phyloP scores from a whole-genome alignment of 2,797 vertebrate genomes.

The Rhabdomys pumilio region DNA sequence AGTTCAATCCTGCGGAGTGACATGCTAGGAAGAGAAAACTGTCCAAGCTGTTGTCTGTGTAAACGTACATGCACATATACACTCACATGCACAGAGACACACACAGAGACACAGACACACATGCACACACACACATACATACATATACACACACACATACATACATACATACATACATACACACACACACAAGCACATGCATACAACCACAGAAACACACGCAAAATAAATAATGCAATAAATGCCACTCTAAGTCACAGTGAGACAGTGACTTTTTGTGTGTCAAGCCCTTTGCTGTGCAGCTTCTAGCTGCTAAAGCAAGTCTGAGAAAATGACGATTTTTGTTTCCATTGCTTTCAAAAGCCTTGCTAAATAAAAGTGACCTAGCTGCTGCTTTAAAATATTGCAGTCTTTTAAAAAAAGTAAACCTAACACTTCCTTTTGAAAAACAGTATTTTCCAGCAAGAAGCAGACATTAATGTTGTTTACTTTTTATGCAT shows the following conservation, averaged over 20 bases:
- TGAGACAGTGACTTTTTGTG: not conserved
- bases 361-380: slow-evolving; percentile 60
- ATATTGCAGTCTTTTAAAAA: slow-evolving; percentile 25
- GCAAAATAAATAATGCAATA: not conserved
- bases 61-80: not conserved
- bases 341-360: slow-evolving; percentile 70
- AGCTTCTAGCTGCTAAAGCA: slow-evolving; percentile 44
- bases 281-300: not conserved
- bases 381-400: slow-evolving; percentile 45
- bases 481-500: slow-evolving; percentile 62
- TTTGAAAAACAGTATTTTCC: slow-evolving; percentile 61
- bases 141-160: not conserved
- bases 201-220: not conserved
- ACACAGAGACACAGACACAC: not conserved
- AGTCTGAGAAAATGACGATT: slow-evolving; percentile 50
- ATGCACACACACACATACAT: too few relatives aligned
- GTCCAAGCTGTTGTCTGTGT: not conserved
- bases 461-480: slow-evolving; percentile 35
- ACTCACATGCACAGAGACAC: not conserved
- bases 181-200: not conserved
- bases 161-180: not conserved
- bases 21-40: not conserved
- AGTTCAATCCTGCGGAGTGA: not conserved
- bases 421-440: slow-evolving; percentile 32
- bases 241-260: not conserved